Percentiles rank a stretch among this genome's conserved stretches.
phyloP scores from a whole-genome alignment of 2,113 vertebrate genomes.

The Podarcis cretensis region DNA sequence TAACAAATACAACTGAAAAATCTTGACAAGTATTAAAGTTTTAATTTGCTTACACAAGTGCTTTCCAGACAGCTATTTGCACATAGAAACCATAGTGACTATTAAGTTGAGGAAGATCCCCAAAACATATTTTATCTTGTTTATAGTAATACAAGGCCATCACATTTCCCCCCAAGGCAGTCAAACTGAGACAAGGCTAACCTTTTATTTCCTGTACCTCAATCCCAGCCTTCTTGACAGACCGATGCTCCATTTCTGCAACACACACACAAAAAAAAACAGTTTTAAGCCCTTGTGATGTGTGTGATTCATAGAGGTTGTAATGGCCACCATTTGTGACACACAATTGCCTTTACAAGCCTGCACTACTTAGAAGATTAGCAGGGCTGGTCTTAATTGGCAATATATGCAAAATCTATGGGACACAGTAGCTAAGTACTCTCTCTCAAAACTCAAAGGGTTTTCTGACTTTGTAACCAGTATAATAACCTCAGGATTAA shows the following conservation, averaged over 20 bases:
- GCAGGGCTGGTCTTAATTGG: not conserved
- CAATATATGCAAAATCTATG: not conserved
- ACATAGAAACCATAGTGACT: not conserved
- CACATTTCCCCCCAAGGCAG: not conserved
- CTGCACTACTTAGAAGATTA: constrained; percentile 11
- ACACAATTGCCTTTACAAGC: constrained; percentile 11
- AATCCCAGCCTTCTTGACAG: constrained; percentile 97
- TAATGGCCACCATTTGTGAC: constrained; percentile 8
- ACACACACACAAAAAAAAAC: constrained; percentile 37
- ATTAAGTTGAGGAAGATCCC: not conserved
- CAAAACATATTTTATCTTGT: not conserved
- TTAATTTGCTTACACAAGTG: not conserved
- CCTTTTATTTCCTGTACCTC: constrained; percentile 92
- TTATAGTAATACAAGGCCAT: constrained; percentile 5
- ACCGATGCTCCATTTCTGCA: constrained; percentile 92
- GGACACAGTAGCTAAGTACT: not conserved
- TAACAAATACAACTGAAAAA: not conserved
- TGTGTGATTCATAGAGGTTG: not conserved
- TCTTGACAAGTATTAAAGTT: not conserved
- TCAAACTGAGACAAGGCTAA: constrained; percentile 65
- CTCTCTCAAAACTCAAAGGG: not conserved
- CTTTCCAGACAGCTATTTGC: not conserved
- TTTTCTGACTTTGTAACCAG: not conserved
- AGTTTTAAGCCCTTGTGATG: constrained; percentile 55
- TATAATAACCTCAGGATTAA: not conserved